Percentiles rank a stretch among this genome's conserved stretches.
These are phyloP conservation scores for human DNA, from an alignment of 2,113 vertebrate species.

Conservation along the genomic window GRCh38 chr9:116737001-116737500, in stretches of 20 bases:
- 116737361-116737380: background rate
- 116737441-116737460: background rate
- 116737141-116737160: fast-evolving
- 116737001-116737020: background rate
- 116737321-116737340: background rate
- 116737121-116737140: fast-evolving
- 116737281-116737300: fast-evolving
- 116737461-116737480: too few species aligned
- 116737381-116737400: background rate
- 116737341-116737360: background rate
- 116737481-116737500: background rate
- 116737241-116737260: slow-evolving; percentile 56
- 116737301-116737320: background rate
- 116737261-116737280: background rate
- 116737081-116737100: too few species aligned
- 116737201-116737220: background rate
- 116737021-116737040: background rate
- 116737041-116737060: background rate
- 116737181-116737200: fast-evolving
- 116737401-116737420: too few species aligned
- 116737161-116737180: fast-evolving
- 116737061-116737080: background rate
- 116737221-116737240: slow-evolving; percentile 68
- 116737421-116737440: background rate
- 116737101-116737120: background rate